Conservation (phyloP, 2,888 invertebrate genomes). For the Marasmarcha lunaedactyla region DNA sequence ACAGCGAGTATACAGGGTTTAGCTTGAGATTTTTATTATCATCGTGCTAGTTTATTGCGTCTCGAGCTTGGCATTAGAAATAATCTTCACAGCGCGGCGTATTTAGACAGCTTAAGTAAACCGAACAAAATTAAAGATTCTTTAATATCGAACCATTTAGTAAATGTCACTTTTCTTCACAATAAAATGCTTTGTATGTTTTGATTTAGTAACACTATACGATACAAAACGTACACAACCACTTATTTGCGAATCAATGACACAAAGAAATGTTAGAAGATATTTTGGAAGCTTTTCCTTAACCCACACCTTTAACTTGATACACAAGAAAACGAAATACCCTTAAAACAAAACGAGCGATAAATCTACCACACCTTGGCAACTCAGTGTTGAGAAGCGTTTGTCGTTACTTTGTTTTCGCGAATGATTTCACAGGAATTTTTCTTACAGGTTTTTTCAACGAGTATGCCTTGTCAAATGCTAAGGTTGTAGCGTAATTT, state of each 20-base stretch:
- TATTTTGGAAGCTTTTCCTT: too few species aligned
- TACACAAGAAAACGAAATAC: constrained; percentile 30
- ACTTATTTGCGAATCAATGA: too few species aligned
- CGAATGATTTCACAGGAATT: neutral
- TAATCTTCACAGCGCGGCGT: constrained; percentile 46
- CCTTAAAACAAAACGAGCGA: constrained; percentile 40
- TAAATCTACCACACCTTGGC: constrained; percentile 45
- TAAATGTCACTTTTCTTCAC: too few species aligned
- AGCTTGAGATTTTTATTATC: constrained; percentile 62
- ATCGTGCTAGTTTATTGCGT: constrained; percentile 59
- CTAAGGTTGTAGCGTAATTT: too few species aligned
- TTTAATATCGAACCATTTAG: neutral
- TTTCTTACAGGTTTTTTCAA: constrained; percentile 29
- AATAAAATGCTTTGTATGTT: too few species aligned
- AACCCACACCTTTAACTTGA: neutral
- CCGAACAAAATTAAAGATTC: neutral
- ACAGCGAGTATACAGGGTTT: constrained; percentile 50
- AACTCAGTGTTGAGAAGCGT: constrained; percentile 40
- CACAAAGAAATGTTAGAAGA: too few species aligned
- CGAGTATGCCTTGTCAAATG: constrained; percentile 57
- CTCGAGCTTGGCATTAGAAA: constrained; percentile 56
- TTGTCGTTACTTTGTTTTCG: constrained; percentile 54
- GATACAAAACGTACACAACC: too few species aligned
- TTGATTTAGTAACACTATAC: too few species aligned
- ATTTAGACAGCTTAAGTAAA: constrained; percentile 16